Base-by-base conservation (phyloP, 2,113 vertebrate genomes). In the Corythornis cristatus region DNA sequence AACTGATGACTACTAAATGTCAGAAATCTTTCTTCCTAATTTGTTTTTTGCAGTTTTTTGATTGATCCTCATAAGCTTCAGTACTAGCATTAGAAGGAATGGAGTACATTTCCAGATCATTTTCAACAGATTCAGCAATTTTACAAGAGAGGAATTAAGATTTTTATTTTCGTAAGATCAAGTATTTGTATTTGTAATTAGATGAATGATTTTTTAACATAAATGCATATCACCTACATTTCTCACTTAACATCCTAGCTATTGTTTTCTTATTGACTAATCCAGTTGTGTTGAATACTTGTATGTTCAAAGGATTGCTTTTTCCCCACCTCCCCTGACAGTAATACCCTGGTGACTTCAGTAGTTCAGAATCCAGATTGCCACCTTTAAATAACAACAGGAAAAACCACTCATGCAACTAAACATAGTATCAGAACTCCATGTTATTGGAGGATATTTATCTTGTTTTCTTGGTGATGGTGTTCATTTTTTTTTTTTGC, bases 401-500 rank as follows among this genome's bases (percentile, higher is more conserved):
- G 26, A 48, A 83, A 78, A 78, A 22, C 45, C 57, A 22, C 14
- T 72, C 29, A 22, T 31, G 67, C 23, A 35, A 53, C 17, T 66
- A 50, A 89, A 35, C 31, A 2, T 4, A 23, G 8, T 16, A 53
- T 70, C 71, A 83, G 33, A 7, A 37, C 23, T 73, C 25, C 4
- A 3, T 45, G 20, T 71, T 71, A 42, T 2, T 86, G 50, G 29
- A 67, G 15, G 11, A 45, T 61, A 42, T 56, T 86, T 65, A 33
- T 15, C 5, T 51, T 71, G 25, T 40, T 81, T 68, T 17, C 4
- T 62, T n/a, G 14, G 5, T 57, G 40, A 35, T 11, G 12, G 11
- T 5, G 3, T 3, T 29, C 4, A 0, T 1, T 5, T 15, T 33
- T 37, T 9, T 37, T 37, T 37, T 37, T 37, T 37, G 8, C 37